Conservation (phyloP, 2,797 vertebrate genomes). For the Mastacembelus armatus region DNA sequence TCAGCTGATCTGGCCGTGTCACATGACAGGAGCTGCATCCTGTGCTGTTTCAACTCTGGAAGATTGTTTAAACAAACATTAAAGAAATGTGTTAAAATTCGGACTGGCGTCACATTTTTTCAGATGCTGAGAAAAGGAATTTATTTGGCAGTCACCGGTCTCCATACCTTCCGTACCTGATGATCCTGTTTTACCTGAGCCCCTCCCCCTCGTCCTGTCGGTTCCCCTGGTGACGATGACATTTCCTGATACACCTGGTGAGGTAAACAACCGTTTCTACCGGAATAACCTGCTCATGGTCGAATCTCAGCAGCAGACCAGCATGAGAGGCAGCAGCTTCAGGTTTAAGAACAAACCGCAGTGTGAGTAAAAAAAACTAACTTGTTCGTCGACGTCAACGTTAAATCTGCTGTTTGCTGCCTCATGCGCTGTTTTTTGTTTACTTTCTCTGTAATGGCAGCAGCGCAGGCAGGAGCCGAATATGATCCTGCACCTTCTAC, state of each 20-base stretch:
- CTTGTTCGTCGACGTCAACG: too few species aligned
- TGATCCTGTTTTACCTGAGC: not conserved
- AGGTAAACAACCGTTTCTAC: conserved; percentile 20
- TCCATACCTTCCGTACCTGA: not conserved
- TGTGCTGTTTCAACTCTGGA: conserved; percentile 71
- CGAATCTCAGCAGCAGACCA: not conserved
- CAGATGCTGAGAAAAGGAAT: not conserved
- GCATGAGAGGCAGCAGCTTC: conserved; percentile 9
- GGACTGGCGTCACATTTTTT: not conserved
- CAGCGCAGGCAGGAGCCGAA: too few species aligned
- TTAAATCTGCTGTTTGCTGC: too few species aligned
- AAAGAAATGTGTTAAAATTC: conserved; percentile 70
- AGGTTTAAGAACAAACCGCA: not conserved
- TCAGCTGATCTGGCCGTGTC: conserved; percentile 9
- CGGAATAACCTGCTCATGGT: not conserved
- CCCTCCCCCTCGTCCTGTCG: not conserved
- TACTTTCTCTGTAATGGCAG: too few species aligned
- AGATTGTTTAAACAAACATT: conserved; percentile 77
- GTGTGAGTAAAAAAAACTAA: conserved; percentile 41
- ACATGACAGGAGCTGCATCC: conserved; percentile 65
- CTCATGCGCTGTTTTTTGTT: too few species aligned
- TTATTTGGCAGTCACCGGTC: not conserved
- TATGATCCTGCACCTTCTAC: too few species aligned
- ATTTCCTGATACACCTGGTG: conserved; percentile 62
- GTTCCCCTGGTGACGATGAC: not conserved